Conservation (phyloP, 2,888 invertebrate species). For the Phalera bucephala region DNA sequence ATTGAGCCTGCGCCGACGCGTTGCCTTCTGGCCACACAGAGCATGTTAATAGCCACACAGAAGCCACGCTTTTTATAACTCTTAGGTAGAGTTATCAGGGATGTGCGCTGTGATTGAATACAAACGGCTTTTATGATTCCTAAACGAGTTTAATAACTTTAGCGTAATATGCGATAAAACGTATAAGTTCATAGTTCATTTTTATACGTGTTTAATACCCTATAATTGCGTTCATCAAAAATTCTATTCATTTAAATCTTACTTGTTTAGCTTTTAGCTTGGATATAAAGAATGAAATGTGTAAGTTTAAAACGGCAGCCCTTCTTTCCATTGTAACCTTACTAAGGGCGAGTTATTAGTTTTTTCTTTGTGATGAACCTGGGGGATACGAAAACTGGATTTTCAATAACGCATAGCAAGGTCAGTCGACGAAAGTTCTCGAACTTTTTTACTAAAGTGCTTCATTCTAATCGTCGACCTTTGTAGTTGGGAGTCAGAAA, state of each 20-base stretch:
- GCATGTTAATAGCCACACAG: constrained; percentile 52
- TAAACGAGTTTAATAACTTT: too few relatives aligned
- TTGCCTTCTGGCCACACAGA: constrained; percentile 28
- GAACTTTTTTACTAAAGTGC: constrained; percentile 15
- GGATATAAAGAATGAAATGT: too few relatives aligned
- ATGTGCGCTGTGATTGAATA: constrained; percentile 28
- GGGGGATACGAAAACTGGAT: constrained; percentile 1
- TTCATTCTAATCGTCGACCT: constrained; percentile 37
- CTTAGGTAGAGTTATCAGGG: constrained; percentile 20
- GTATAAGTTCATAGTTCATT: too few relatives aligned
- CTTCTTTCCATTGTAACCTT: too few relatives aligned
- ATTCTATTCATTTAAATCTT: too few relatives aligned
- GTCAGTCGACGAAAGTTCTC: constrained; percentile 7
- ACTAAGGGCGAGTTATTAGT: too few relatives aligned
- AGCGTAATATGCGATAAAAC: too few relatives aligned
- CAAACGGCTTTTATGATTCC: constrained; percentile 9
- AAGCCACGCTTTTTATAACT: constrained; percentile 41
- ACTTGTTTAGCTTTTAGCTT: too few relatives aligned
- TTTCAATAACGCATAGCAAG: neutral
- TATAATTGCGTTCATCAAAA: too few relatives aligned
- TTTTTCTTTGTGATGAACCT: neutral
- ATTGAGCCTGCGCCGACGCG: constrained; percentile 45
- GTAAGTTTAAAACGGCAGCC: too few relatives aligned
- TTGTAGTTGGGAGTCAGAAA: constrained; percentile 28
- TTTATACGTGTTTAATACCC: too few relatives aligned